These are phyloP conservation scores for Riparia riparia DNA, from an alignment of 2,113 vertebrate genomes.

Conservation along the genomic window DNA sequence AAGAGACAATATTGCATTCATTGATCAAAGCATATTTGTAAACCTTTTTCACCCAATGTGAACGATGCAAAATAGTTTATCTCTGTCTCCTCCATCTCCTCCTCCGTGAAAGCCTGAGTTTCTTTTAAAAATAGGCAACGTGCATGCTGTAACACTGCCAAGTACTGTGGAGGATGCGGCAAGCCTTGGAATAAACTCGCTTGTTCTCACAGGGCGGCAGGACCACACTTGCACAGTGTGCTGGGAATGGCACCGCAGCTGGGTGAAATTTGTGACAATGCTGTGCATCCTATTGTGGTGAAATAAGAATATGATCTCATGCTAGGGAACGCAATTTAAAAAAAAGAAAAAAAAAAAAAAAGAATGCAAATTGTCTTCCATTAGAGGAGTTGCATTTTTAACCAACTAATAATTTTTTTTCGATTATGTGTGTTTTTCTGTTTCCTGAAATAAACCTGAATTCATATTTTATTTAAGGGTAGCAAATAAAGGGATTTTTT, in stretches of 20 bases:
- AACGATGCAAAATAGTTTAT: background rate
- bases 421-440: background rate
- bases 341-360: constrained; percentile 3
- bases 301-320: background rate
- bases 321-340: background rate
- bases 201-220: background rate
- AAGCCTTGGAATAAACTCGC: background rate
- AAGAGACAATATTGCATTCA: background rate
- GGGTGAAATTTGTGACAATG: background rate
- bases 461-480: background rate
- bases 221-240: background rate
- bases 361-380: background rate
- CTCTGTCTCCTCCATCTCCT: background rate
- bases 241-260: background rate
- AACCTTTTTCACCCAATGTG: background rate
- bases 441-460: background rate
- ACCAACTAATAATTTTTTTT: background rate
- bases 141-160: background rate
- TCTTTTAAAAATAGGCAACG: background rate
- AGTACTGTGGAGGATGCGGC: background rate
- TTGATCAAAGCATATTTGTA: background rate
- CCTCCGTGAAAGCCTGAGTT: background rate
- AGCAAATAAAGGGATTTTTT: background rate
- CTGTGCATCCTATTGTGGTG: background rate
- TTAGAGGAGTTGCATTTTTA: background rate